Conservation (phyloP, 92 coral and sea anemone species). For the Paragorgia papillata region DNA sequence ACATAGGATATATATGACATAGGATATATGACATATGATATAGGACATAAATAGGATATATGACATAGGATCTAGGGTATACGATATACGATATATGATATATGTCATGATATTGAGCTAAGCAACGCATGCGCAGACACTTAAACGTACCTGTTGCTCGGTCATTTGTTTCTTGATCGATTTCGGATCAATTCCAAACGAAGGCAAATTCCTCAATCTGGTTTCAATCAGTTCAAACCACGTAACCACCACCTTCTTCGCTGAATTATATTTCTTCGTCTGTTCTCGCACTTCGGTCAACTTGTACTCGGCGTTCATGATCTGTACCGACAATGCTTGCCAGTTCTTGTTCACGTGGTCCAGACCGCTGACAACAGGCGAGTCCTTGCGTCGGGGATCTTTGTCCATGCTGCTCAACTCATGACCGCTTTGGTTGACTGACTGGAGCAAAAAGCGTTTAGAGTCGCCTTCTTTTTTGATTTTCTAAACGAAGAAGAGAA, state of each 20-base stretch:
- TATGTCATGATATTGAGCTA: too few relatives aligned
- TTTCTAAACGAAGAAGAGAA: constrained; percentile 55
- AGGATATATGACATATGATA: too few relatives aligned
- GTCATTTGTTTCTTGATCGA: constrained; percentile 85
- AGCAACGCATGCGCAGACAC: too few relatives aligned
- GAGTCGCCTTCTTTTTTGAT: constrained; percentile 87
- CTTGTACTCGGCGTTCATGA: constrained; percentile 80
- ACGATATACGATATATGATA: too few relatives aligned
- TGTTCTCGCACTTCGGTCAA: constrained; percentile 89
- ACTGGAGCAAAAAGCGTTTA: constrained; percentile 87
- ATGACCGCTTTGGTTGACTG: constrained; percentile 97
- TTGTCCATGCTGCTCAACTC: constrained; percentile 85
- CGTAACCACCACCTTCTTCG: constrained; percentile 67
- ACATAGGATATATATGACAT: too few relatives aligned
- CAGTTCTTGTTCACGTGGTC: constrained; percentile 94
- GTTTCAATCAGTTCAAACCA: constrained; percentile 90
- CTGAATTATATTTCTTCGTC: constrained; percentile 79
- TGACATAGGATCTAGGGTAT: too few relatives aligned
- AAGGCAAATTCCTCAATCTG: constrained; percentile 77
- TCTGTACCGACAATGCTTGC: constrained; percentile 91
- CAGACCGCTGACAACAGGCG: constrained; percentile 78
- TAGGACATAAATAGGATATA: too few relatives aligned
- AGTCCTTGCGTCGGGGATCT: constrained; percentile 72
- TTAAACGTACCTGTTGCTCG: constrained; percentile 73
- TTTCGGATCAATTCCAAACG: constrained; percentile 94